Evolutionary conservation across 2,113 vertebrate genomes (phyloP).

Genomic region (Poecilia latipinna): DNA sequence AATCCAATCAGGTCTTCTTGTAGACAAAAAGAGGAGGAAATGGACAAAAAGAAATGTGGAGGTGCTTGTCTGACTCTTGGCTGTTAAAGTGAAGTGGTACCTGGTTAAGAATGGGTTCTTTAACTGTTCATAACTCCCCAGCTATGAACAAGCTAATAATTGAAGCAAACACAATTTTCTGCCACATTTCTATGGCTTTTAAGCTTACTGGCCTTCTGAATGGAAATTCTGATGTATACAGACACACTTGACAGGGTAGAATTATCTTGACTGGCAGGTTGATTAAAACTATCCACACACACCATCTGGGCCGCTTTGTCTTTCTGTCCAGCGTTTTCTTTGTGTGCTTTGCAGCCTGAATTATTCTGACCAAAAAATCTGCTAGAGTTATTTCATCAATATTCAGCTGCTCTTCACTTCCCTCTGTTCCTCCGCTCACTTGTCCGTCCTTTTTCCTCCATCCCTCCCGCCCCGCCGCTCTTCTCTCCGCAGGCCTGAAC

Average conservation of each 20-base stretch:
- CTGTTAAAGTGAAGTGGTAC: constrained; percentile 32
- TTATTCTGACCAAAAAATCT: constrained; percentile 18
- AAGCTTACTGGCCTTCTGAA: background rate
- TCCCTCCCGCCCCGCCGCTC: background rate
- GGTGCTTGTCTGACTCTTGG: constrained; percentile 30
- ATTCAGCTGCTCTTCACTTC: constrained; percentile 21
- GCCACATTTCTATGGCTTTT: background rate
- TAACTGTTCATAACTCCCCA: background rate
- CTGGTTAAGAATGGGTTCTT: constrained; percentile 23
- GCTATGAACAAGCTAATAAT: constrained; percentile 19
- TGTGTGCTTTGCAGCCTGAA: constrained; percentile 2
- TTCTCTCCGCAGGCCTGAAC: constrained; percentile 69
- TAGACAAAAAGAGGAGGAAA: background rate
- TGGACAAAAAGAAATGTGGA: constrained; percentile 12
- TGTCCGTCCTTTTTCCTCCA: constrained; percentile 18
- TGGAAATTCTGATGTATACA: background rate
- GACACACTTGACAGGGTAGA: constrained; percentile 11
- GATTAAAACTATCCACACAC: constrained; percentile 22
- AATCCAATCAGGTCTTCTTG: constrained; percentile 26
- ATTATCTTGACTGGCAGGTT: constrained; percentile 21
- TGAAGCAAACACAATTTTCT: constrained; percentile 7
- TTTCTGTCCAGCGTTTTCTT: constrained; percentile 22
- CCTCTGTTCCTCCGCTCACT: constrained; percentile 2
- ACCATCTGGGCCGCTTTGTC: constrained; percentile 6
- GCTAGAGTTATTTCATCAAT: constrained; percentile 29